Evolutionary conservation across 1,140 invertebrate species (phyloP), one percentile per base, ranked within the genome.

Genomic region (Spodoptera frugiperda): DNA sequence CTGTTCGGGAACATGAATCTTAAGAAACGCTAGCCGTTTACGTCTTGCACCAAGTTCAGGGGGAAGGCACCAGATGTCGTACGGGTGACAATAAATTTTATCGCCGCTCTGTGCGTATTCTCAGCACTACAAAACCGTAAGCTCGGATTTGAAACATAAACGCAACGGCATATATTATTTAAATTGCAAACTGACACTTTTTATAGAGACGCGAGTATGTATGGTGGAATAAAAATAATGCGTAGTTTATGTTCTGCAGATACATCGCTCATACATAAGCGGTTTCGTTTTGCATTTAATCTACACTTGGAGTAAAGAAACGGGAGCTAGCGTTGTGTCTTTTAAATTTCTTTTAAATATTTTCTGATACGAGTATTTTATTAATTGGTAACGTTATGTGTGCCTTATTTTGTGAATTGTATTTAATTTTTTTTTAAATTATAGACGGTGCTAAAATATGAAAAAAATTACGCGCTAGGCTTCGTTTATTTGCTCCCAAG

Each of bases 81-180:
- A 75, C 79, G 84, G 87, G 89, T 91, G 91, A 91, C 90, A 89
- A 92, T 93, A 93, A 93, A 93, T 92, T 93, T 91, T 91, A 91
- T 92, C 87, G 90, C 85, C 84, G 83, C 86, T 88, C 80, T 77
- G 81, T 84, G 86, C 89, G 87, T 91, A 91, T 89, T 87, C 86
- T 87, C 83, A 70, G 76, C 86, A 88, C 85, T 89, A 90, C 89
- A 88, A 87, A 87, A 88, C 85, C 88, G 84, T 91, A 84, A 89
- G 83, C 87, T 85, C 72, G 87, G 87, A 92, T 91, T 89, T 91
- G 85, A 87, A 83, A 89, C 85, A 89, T 87, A 86, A 82, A 83
- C 82, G 75, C 46, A 76, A 76, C 76, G 78, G 63, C 83, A 82
- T 85, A 81, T 82, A 88, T 84, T 86, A 89, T 87, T 82, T 87